Base-by-base conservation (phyloP, 2,888 invertebrate species). In the Drosophila robusta region DNA sequence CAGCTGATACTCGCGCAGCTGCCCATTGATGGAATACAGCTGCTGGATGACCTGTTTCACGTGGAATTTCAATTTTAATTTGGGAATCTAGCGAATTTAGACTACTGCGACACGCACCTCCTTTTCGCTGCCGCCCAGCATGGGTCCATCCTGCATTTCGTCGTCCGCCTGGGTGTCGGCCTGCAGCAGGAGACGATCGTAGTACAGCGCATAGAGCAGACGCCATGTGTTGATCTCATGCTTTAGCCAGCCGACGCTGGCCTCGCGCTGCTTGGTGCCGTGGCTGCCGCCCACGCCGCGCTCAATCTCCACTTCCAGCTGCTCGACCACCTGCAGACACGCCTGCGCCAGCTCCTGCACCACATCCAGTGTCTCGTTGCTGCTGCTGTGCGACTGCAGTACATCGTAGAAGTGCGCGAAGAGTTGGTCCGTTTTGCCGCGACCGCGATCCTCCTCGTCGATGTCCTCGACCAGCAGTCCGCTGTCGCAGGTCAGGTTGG, bases 201-300 rank as follows among this genome's bases (percentile, higher is more conserved):
- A 95, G 92, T 96, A 98, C 12, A 98, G 92, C 70, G 96, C 96
- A 81, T 95, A 95, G 5, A 98, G 90, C 24, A 98, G 93, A 78
- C 96, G 94, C 98, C 98, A 98, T 0, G 97, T 98, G 87, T 97
- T 96, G 34, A 96, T 94, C 91, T 98, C 98, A 84, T 96, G 95
- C 70, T 96, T 95, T 38, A 98, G 88, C 95, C 95, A 95, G 90
- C 47, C 93, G 32, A 74, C 75, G 32, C 29, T 76, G 16, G 52
- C 8, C 46, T 72, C 24, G 1, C 66, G 56, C 57, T 78, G 68
- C 22, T 64, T 67, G 50, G 74, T 54, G 26, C 70, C 63, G 26
- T 75, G 64, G 3, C n/a, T 24, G 0, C 73, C 80, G 4, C 70
- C 78, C 16, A 69, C 51, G 3, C 74, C 71, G 0, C 78, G 78